Evolutionary conservation across 2,888 invertebrate genomes (phyloP), one percentile per base, ranked within the genome.

Genomic region (Achlya flavicornis): DNA sequence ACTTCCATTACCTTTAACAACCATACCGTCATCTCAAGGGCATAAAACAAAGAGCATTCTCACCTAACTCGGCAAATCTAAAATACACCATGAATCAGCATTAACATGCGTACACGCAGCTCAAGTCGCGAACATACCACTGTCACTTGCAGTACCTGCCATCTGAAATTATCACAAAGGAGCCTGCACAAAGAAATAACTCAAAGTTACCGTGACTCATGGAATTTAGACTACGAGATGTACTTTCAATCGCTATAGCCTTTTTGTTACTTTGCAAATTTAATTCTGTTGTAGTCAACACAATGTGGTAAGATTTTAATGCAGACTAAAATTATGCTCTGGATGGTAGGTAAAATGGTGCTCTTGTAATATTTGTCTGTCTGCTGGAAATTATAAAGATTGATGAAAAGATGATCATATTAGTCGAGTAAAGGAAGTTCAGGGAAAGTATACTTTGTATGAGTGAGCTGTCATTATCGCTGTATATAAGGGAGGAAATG

Each of bases 131-230:
- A 26, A 41, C 60, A 60, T 60, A 60, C 60, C 60, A 32, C 64
- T 67, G 72, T 71, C 67, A 63, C 66, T 66, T 61, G 43, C 60
- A 63, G 71, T 79, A 80, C 83, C 78, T 79, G 77, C 74, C 77
- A 79, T 82, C 85, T 79, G 80, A 84, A 86, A 87, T 86, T 85
- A 83, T 80, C 85, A 87, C 87, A 87, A 87, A 87, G 87, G 78
- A 78, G 68, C 59, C 32, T 69, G 67, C 73, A 83, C 86, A 86
- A 86, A 86, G 86, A 84, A 81, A 79, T 81, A 82, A 78, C 74
- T 84, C 71, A 67, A 62, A 58, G 53, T 60, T 41, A 41, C 41
- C 53, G 66, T 83, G 82, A 82, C 70, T 81, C 83, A 81, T 12
- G 57, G 12, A 12, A 14, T 41, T 59, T 38, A 38, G 11, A 58